Conservation (phyloP, 2,113 vertebrate species). For the Cricetomys ansorgei region DNA sequence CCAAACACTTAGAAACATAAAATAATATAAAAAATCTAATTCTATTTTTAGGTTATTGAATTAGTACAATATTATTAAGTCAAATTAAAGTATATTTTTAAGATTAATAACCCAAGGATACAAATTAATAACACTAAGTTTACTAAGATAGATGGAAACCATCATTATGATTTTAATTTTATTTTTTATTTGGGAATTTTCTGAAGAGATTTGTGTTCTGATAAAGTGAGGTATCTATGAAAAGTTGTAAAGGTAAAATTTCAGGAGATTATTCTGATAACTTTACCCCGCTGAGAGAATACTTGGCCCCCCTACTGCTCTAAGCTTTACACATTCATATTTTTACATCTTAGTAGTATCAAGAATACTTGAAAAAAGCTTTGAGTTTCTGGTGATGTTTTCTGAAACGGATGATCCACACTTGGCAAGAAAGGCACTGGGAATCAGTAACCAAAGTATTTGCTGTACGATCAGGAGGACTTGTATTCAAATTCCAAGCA, state of each 20-base stretch:
- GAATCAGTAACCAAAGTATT: neutral
- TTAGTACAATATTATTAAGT: neutral
- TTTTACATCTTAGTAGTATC: conserved; percentile 28
- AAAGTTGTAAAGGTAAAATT: conserved; percentile 13
- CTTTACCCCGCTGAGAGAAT: neutral
- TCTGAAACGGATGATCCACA: neutral
- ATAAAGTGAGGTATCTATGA: neutral
- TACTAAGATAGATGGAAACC: neutral
- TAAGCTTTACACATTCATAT: conserved; percentile 19
- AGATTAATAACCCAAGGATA: neutral
- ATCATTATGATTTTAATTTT: conserved; percentile 29
- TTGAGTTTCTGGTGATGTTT: conserved; percentile 39
- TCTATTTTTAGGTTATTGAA: neutral
- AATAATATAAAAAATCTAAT: neutral
- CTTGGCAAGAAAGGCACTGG: neutral
- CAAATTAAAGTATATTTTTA: neutral
- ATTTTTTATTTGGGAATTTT: neutral
- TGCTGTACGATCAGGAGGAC: neutral
- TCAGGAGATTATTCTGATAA: conserved; percentile 18
- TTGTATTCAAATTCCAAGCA: neutral
- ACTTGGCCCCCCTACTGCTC: neutral
- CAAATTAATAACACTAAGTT: neutral
- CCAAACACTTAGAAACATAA: neutral
- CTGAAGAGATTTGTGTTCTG: neutral
- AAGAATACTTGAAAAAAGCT: neutral